Base-by-base conservation (phyloP, 2,888 invertebrate species). In the Hirtodrosophila trivittata region DNA sequence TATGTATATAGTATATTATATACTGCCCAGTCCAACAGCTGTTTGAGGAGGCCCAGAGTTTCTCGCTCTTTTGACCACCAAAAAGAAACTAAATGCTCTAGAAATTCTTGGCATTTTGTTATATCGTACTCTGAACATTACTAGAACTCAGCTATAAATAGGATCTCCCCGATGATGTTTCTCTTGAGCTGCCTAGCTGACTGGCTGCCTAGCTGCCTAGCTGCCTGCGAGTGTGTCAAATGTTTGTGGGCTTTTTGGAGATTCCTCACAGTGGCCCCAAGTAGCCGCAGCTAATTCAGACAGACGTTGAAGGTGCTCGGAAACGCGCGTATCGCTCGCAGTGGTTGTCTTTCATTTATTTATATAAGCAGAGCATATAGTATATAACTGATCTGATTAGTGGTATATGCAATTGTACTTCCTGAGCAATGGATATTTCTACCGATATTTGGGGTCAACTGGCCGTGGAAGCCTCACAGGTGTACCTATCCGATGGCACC, bases 381-480 rank as follows among this genome's bases (percentile, higher is more conserved):
- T 46, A 69, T 66, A 51, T 59, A 38, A 21, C 18, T 21, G 5
- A n/a, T 1, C 28, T n/a, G 28, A 28, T 28, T 5, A 1, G n/a
- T 33, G 6, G 43, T 21, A 32, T 30, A 37, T 54, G 47, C 30
- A 25, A 33, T 26, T 1, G 5, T 33, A 46, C 14, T 16, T 18
- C 1, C 26, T 30, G 26, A 75, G 89, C 62, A 55, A 94, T 94
- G 94, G 94, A 94, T 93, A 92, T 94, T 75, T 92, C 93, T 42
- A 93, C 94, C 51, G 95, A 97, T 92, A 95, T 97, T 87, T 96
- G 97, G 96, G 96, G 96, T 45, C 97, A 97, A 91, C 92, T 97
- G 86, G 96, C 97, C 64, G 92, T 97, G 60, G 97, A 97, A 91
- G 95, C 96, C 51, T 95, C 95, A 80, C 96, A 96, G 91, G 95